Evolutionary conservation across 2,888 invertebrate species (phyloP).

Genomic region (Perdita meconis): DNA sequence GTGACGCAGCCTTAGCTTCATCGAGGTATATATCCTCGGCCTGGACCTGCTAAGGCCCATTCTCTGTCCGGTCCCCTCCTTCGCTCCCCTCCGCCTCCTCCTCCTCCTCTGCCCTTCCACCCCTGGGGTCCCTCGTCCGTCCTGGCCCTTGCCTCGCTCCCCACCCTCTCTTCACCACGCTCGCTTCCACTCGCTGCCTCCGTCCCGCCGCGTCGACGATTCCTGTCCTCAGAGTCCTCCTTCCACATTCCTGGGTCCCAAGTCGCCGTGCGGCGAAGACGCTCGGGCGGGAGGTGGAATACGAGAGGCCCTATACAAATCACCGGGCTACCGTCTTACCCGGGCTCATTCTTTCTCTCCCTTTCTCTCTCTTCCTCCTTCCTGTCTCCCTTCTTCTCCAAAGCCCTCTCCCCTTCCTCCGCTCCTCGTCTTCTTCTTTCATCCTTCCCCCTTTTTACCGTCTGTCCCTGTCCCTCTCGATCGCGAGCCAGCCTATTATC

Average conservation of each 20-base stretch:
- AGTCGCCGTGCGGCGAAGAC: conserved; percentile 72
- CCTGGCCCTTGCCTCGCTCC: conserved; percentile 40
- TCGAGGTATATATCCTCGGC: conserved; percentile 84
- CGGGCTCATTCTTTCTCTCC: conserved; percentile 74
- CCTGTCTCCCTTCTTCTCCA: conserved; percentile 44
- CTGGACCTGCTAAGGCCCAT: conserved; percentile 83
- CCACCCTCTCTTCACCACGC: conserved; percentile 24
- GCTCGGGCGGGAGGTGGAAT: conserved; percentile 77
- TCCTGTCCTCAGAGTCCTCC: conserved; percentile 70
- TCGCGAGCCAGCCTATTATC: conserved; percentile 67
- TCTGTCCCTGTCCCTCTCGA: conserved; percentile 50
- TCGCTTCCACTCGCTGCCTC: conserved; percentile 43
- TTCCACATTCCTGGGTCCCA: conserved; percentile 77
- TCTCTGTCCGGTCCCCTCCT: conserved; percentile 73
- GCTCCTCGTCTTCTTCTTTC: conserved; percentile 32
- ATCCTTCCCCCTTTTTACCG: conserved; percentile 45
- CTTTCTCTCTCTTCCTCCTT: conserved; percentile 64
- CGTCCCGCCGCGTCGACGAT: conserved; percentile 65
- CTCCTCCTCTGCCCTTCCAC: conserved; percentile 62
- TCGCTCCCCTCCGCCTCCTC: conserved; percentile 58
- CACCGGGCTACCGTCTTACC: conserved; percentile 84
- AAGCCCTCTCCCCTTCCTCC: conserved; percentile 37
- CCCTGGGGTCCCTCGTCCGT: conserved; percentile 63
- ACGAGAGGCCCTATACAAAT: conserved; percentile 83
- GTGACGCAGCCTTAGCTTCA: conserved; percentile 76